A percentile compares a stretch with the other conserved stretches of the same genome.
Evolutionary conservation across 2,113 vertebrate species (phyloP).

Genomic region (Notechis scutatus): DNA sequence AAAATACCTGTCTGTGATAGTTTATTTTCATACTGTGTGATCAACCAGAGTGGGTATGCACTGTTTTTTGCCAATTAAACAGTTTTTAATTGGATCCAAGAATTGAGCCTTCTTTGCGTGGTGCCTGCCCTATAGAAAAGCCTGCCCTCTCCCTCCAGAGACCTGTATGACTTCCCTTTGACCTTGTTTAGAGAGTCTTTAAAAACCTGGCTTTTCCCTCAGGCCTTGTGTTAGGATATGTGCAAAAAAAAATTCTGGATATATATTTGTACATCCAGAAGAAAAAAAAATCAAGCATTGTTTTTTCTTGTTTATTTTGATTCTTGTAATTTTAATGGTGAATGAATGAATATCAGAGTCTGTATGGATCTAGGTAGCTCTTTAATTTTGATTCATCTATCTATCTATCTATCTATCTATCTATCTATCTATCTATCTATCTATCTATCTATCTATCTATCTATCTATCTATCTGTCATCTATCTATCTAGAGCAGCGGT

Average conservation of each 20-base stretch:
- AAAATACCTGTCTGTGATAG: neutral
- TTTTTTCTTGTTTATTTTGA: neutral
- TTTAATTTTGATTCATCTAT: neutral
- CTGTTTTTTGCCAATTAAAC: neutral
- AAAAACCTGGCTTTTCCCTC: neutral
- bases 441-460: no score
- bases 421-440: no score
- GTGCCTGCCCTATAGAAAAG: neutral
- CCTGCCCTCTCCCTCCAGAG: neutral
- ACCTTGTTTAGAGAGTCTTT: neutral
- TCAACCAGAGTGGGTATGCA: neutral
- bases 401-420: neutral
- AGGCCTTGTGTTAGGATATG: neutral
- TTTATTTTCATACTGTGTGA: neutral
- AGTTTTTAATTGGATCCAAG: neutral
- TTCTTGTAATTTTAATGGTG: neutral
- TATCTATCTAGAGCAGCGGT: no score
- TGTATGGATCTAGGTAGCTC: neutral
- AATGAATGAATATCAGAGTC: neutral
- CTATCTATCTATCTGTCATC: no score
- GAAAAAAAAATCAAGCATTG: neutral
- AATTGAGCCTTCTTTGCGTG: neutral
- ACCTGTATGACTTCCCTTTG: neutral
- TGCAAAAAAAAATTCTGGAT: neutral
- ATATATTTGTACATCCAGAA: neutral